Conservation (phyloP, 2,113 vertebrate species). For the Phyllostomus discolor region DNA sequence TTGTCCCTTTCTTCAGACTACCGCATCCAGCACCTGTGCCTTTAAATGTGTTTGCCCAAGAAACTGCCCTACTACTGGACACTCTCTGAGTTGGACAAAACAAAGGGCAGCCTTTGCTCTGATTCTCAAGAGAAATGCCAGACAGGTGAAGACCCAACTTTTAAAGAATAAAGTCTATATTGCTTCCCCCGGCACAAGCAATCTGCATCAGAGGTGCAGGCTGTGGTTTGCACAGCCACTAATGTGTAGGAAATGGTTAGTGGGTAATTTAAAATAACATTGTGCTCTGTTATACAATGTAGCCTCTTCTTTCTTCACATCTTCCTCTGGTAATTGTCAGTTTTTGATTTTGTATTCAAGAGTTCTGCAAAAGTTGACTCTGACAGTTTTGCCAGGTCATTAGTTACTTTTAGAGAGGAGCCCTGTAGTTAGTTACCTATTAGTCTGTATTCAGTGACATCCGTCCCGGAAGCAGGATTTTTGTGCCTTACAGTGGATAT, state of each 20-base stretch:
- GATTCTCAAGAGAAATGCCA: neutral
- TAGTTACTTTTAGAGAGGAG: conserved; percentile 11
- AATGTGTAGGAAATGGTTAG: neutral
- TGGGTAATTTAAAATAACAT: neutral
- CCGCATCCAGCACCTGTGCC: neutral
- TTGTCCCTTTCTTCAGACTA: neutral
- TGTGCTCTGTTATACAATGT: neutral
- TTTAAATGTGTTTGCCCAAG: neutral
- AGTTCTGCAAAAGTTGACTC: conserved; percentile 19
- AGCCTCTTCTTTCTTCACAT: neutral
- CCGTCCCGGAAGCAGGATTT: neutral
- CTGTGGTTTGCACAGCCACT: neutral
- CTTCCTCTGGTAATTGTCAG: neutral
- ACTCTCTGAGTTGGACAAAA: neutral
- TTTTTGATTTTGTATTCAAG: conserved; percentile 18
- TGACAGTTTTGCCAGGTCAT: neutral
- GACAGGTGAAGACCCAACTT: neutral
- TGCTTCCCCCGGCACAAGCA: neutral
- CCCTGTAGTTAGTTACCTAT: neutral
- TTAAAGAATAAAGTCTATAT: neutral
- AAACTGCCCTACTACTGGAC: neutral
- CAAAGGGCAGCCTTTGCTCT: neutral
- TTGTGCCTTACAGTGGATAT: neutral
- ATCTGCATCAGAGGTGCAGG: neutral
- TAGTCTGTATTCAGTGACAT: neutral